Conservation (phyloP, 2,888 invertebrate species). For the Didymodactylos carnosus region DNA sequence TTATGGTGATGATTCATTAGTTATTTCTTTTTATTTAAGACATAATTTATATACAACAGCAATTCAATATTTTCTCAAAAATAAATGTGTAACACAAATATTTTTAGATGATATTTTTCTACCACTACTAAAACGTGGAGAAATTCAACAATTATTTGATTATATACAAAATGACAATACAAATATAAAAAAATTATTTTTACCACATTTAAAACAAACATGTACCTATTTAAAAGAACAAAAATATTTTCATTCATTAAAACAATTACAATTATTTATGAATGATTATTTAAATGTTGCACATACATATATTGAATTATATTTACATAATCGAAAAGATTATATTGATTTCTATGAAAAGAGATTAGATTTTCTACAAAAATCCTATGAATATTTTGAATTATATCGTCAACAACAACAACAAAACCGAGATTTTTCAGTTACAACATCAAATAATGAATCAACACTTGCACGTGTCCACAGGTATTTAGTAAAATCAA, state of each 20-base stretch:
- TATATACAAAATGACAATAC: background rate
- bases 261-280: background rate
- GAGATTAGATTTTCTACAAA: slow-evolving; percentile 23
- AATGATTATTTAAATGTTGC: background rate
- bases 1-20: slow-evolving; percentile 55
- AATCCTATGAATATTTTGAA: slow-evolving; percentile 29
- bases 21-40: slow-evolving; percentile 54
- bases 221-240: background rate
- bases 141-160: background rate
- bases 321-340: slow-evolving; percentile 27
- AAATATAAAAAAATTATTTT: background rate
- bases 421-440: too few relatives aligned
- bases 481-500: too few relatives aligned
- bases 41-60: slow-evolving; percentile 51
- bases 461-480: too few relatives aligned
- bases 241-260: background rate
- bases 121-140: background rate
- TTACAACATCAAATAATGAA: too few relatives aligned
- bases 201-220: background rate
- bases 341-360: slow-evolving; percentile 24
- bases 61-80: slow-evolving; percentile 48
- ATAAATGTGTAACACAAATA: background rate
- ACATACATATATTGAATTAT: slow-evolving; percentile 18
- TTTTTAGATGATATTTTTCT: background rate
- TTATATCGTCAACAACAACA: too few relatives aligned